Base-by-base conservation (phyloP, 2,888 invertebrate genomes). In the Nomada goodeniana region DNA sequence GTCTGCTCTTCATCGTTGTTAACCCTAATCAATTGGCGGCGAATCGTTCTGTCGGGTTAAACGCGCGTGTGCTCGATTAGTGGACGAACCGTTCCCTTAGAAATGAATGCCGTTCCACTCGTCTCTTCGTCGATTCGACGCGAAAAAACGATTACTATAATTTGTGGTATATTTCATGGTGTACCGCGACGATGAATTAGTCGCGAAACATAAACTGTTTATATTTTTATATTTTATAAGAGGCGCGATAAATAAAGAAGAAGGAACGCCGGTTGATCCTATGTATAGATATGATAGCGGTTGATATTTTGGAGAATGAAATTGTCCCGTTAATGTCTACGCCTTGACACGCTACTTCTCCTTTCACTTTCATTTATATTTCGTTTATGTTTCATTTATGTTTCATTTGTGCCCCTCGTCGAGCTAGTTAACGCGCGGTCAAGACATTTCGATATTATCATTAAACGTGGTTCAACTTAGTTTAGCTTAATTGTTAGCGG, bases 1-100 rank as follows among this genome's bases (percentile, higher is more conserved):
- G 79, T 72, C 86, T 64, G 78, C 44, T 74, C 82, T 83, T 86
- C 81, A 88, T 84, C 86, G 84, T 81, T 79, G 79, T 77, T 86
- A 76, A 78, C 80, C 73, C 77, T 79, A 74, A 87, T 87, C 88
- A 88, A 82, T 87, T 84, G 88, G 52, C 70, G 79, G 42, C 47
- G 65, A 87, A 82, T 85, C 80, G 72, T 69, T 47, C 26, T 50
- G 70, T n/a, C n/a, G 65, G 55, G 15, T 18, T 73, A 20, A 55
- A 64, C 63, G 42, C 55, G 42, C 42, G 36, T 72, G 23, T 26
- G 67, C 29, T 57, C 61, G 50, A 64, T 64, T 52, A 53, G 7
- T 5, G 52, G 23, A 60, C 53, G 23, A 68, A 68, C 20, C 44
- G 47, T 76, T 36, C 57, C 57, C 44, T 76, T 36, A 68, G 52